Evolutionary conservation across 2,113 vertebrate genomes (phyloP).

Genomic region (Okapia johnstoni): DNA sequence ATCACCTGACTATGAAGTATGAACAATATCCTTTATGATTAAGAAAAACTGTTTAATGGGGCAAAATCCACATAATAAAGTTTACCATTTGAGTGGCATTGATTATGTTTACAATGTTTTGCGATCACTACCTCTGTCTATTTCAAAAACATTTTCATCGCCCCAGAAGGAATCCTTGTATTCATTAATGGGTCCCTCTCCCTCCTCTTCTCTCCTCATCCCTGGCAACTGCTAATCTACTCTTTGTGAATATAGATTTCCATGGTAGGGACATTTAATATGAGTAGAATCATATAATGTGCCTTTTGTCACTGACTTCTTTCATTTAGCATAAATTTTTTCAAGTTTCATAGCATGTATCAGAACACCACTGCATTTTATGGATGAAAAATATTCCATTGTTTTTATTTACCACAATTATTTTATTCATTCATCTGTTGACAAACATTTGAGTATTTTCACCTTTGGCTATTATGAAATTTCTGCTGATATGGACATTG

Average conservation of each 20-base stretch:
- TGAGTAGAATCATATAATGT: background rate
- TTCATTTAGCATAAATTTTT: background rate
- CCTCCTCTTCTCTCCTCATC: rapidly evolving
- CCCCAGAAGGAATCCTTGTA: rapidly evolving
- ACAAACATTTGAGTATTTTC: background rate
- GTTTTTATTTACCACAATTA: background rate
- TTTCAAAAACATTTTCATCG: background rate
- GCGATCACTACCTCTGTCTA: background rate
- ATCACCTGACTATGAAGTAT: no score
- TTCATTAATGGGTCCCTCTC: rapidly evolving
- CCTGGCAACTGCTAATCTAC: background rate
- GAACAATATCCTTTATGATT: background rate
- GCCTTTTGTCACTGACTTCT: background rate
- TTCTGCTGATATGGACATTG: background rate
- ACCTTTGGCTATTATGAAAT: background rate
- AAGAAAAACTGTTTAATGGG: background rate
- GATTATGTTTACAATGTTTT: background rate
- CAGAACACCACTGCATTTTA: background rate
- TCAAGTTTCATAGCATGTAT: background rate
- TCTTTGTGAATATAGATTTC: background rate
- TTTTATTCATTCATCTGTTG: background rate
- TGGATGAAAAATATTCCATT: background rate
- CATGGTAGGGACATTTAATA: background rate
- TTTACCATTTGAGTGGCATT: background rate
- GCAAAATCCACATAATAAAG: background rate